A percentile compares a stretch with the other conserved stretches of the same genome.
phyloP scores from a whole-genome alignment of 1,140 invertebrate genomes.

The Atta colombica region DNA sequence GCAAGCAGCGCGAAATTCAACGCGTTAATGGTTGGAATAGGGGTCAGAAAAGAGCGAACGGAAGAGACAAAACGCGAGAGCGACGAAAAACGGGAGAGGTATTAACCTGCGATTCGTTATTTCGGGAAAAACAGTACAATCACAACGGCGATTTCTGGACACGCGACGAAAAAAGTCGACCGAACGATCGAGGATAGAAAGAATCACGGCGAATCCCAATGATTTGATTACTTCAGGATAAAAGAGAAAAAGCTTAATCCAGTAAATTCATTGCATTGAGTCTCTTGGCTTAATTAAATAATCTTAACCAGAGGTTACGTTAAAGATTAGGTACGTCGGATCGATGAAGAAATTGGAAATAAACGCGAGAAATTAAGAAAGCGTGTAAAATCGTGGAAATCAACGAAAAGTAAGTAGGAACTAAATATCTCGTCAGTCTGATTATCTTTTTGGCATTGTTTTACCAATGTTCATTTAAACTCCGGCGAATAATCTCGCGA shows the following conservation, averaged over 20 bases:
- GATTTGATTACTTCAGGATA: constrained; percentile 4
- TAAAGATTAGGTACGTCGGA: neutral
- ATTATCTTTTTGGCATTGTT: neutral
- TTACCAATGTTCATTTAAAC: neutral
- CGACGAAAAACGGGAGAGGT: constrained; percentile 19
- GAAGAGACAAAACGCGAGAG: constrained; percentile 3
- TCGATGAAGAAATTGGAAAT: neutral
- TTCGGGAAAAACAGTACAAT: constrained; percentile 20
- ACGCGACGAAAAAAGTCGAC: neutral
- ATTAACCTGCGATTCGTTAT: constrained; percentile 38
- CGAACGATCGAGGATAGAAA: neutral
- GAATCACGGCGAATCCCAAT: neutral
- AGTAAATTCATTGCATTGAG: constrained; percentile 5
- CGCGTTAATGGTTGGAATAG: constrained; percentile 53
- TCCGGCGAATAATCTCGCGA: neutral
- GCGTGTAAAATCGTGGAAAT: neutral
- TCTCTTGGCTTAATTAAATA: neutral
- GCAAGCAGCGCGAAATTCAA: constrained; percentile 51
- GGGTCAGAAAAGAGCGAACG: constrained; percentile 22
- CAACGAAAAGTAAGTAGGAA: neutral
- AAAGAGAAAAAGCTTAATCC: neutral
- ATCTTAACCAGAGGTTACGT: neutral
- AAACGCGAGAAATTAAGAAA: neutral
- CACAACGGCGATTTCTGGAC: neutral
- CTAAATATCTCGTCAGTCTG: neutral